These are phyloP conservation scores for Hartigia nigra DNA, from an alignment of 2,888 invertebrate species.

Conservation along the genomic window DNA sequence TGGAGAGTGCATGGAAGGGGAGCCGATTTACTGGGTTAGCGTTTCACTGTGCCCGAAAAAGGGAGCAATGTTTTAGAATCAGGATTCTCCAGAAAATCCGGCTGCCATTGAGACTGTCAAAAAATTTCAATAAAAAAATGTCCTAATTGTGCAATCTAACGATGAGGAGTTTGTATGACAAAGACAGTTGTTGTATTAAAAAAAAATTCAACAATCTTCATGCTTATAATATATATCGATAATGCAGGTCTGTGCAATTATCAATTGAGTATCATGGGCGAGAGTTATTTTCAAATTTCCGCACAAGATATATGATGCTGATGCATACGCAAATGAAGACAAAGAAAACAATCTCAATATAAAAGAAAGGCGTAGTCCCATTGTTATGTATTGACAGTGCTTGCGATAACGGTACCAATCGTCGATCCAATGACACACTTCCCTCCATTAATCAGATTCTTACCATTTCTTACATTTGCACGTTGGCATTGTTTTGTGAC, in stretches of 20 bases:
- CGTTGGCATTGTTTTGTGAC: not conserved
- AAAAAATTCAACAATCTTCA: too few species aligned
- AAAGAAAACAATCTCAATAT: not conserved
- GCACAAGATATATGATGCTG: not conserved
- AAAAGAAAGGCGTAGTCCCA: slow-evolving; percentile 37
- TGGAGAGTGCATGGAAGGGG: slow-evolving; percentile 34
- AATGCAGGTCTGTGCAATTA: not conserved
- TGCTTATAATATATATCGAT: not conserved
- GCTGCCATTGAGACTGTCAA: not conserved
- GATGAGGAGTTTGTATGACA: not conserved
- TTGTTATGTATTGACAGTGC: slow-evolving; percentile 50
- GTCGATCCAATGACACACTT: slow-evolving; percentile 57
- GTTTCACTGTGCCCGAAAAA: slow-evolving; percentile 27
- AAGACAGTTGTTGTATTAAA: too few species aligned
- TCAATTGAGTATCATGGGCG: not conserved
- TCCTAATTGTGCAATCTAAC: not conserved
- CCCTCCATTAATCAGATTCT: slow-evolving; percentile 27
- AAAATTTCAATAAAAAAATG: not conserved
- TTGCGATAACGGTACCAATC: slow-evolving; percentile 51
- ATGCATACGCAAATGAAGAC: not conserved
- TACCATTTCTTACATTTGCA: slow-evolving; percentile 15
- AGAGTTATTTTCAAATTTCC: not conserved
- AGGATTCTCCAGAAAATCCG: not conserved
- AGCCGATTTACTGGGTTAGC: slow-evolving; percentile 52
- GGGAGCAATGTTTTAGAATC: not conserved